Evolutionary conservation across 1,140 invertebrate species (phyloP), one percentile per base, ranked within the genome.

Genomic region (Achroia grisella): DNA sequence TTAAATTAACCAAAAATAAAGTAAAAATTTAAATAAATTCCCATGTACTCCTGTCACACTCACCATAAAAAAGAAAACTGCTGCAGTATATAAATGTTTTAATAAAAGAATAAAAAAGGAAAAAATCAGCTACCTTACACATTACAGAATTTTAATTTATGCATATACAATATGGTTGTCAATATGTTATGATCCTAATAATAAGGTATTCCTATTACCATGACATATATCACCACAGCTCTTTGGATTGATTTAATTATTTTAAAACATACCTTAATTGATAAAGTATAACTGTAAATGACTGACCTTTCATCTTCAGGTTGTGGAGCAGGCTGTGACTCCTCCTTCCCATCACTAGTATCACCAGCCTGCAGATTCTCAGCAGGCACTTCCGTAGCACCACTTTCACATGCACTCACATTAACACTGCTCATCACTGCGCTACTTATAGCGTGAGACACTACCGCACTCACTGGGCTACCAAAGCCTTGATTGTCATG

Each of bases 251-350:
- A 10, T 29, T 4, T 10, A 15, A 35, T 35, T 35, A 9, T 14
- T 14, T 35, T n/a, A 35, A 8, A 1, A 35, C 1, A 1, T 15
- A 9, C 17, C 33, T 15, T 14, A 37, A 15, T 37, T 17, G 17
- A 14, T 10, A 35, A 42, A n/a, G n/a, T n/a, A n/a, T n/a, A 45
- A 45, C n/a, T 23, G 6, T 23, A 6, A 23, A n/a, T 31, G 44
- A 74, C 87, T 86, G 40, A 91, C 90, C 90, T 91, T 89, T 91
- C 90, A 82, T 89, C 89, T 70, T 91, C 90, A 40, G 87, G 86
- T 43, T 84, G 67, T 15, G 86, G 86, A 10, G 50, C 62, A 4
- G 68, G 44, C 55, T 74, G 74, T 23, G 58, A 37, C 28, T 87
- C 86, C 41, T 86, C 86, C 59, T 86, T 86, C 40, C 81, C 76